Evolutionary conservation across 2,113 vertebrate genomes (phyloP).

Genomic region (Peromyscus leucopus): DNA sequence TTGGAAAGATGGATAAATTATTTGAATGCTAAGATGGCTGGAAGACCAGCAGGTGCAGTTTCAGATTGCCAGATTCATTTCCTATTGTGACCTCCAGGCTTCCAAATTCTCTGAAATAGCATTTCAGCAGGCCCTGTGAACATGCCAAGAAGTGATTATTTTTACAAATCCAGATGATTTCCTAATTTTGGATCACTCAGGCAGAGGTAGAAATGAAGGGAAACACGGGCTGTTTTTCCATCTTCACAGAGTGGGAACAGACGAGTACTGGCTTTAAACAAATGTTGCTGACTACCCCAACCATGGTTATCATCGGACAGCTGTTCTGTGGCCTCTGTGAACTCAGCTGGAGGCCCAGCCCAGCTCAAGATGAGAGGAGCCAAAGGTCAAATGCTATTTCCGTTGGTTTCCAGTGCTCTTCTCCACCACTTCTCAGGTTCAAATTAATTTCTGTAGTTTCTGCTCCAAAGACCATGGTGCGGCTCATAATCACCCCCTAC

Average conservation of each 20-base stretch:
- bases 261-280: slow-evolving; percentile 37
- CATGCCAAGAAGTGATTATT: slow-evolving; percentile 83
- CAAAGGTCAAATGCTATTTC: slow-evolving; percentile 76
- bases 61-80: slow-evolving; percentile 82
- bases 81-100: slow-evolving; percentile 79
- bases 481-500: background rate
- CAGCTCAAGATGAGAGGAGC: slow-evolving; percentile 65
- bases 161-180: slow-evolving; percentile 84
- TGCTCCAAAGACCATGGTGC: slow-evolving; percentile 49
- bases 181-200: slow-evolving; percentile 75
- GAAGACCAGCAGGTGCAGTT: slow-evolving; percentile 78
- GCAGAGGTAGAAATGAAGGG: slow-evolving; percentile 68
- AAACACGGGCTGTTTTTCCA: slow-evolving; percentile 64
- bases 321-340: slow-evolving; percentile 73
- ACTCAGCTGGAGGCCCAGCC: slow-evolving; percentile 70
- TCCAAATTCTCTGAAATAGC: slow-evolving; percentile 76
- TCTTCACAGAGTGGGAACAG: slow-evolving; percentile 55
- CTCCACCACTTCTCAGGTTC: slow-evolving; percentile 61
- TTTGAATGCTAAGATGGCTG: slow-evolving; percentile 69
- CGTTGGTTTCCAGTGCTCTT: slow-evolving; percentile 62
- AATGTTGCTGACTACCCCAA: slow-evolving; percentile 70
- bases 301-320: slow-evolving; percentile 69
- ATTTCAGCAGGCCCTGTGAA: slow-evolving; percentile 73
- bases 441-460: slow-evolving; percentile 69
- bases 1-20: slow-evolving; percentile 70